Conservation (phyloP, 2,113 vertebrate species). For the Phrynosoma blainvillii region DNA sequence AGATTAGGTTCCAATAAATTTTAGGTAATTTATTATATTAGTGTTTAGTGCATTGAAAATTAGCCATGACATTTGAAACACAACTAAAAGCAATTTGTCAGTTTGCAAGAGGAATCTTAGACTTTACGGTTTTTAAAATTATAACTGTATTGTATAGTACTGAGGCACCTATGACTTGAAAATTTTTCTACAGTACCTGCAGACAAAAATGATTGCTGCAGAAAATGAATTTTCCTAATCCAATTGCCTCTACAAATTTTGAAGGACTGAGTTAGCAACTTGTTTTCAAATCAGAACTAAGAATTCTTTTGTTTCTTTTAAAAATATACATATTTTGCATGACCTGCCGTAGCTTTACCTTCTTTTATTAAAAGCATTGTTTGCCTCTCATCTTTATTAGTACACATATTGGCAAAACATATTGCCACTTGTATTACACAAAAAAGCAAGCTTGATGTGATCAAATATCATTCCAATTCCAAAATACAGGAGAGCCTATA, state of each 20-base stretch:
- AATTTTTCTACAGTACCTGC: neutral
- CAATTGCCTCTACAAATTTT: neutral
- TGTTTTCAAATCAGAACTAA: neutral
- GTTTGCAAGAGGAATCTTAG: neutral
- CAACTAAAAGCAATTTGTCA: neutral
- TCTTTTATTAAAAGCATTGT: neutral
- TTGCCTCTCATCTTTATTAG: neutral
- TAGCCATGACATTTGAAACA: neutral
- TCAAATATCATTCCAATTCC: too few species aligned
- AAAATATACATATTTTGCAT: neutral
- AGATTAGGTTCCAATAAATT: neutral
- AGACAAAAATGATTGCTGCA: constrained; percentile 1
- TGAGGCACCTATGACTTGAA: neutral
- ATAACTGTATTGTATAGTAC: neutral
- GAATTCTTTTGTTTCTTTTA: neutral
- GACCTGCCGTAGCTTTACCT: neutral
- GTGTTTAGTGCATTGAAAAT: neutral
- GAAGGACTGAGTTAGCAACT: neutral
- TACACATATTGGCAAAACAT: neutral
- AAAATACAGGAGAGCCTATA: neutral
- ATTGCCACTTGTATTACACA: neutral
- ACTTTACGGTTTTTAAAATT: neutral
- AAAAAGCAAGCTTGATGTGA: neutral
- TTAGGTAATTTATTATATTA: neutral
- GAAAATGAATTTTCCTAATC: neutral